Percentiles rank a stretch among this genome's conserved stretches.
phyloP scores from a whole-genome alignment of 2,113 vertebrate genomes.

The Ceyx margarethae region DNA sequence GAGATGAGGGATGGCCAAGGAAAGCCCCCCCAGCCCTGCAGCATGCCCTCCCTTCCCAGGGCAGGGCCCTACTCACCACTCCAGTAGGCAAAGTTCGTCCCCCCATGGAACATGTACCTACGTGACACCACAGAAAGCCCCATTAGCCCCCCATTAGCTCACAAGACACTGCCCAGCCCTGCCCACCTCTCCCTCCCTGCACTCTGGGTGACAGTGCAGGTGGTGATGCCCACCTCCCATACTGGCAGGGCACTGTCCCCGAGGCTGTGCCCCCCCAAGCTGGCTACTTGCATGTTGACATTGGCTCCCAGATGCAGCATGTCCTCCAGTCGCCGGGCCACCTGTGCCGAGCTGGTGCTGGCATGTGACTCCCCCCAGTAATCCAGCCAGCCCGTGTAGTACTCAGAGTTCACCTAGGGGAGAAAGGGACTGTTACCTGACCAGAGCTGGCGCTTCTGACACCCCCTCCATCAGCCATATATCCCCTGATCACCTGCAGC shows the following conservation, averaged over 20 bases:
- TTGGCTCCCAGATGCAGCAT: slow-evolving; percentile 90
- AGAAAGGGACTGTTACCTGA: background rate
- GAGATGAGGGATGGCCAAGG: background rate
- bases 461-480: background rate
- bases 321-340: slow-evolving; percentile 79
- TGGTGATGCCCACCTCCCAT: background rate
- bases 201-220: background rate
- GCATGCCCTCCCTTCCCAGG: too few species aligned
- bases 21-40: accelerated
- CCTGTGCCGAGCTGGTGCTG: slow-evolving; percentile 56
- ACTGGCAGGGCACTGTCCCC: background rate
- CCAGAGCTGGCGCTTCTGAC: background rate
- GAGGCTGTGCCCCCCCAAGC: background rate
- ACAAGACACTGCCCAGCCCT: background rate
- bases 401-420: slow-evolving; percentile 94
- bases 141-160: background rate
- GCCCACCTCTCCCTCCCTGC: background rate
- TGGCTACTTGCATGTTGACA: slow-evolving; percentile 88
- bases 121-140: background rate
- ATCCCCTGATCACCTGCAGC: background rate
- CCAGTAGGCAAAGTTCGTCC: slow-evolving; percentile 98
- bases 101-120: slow-evolving; percentile 99
- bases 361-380: slow-evolving; percentile 92
- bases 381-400: slow-evolving; percentile 97
- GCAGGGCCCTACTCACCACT: slow-evolving; percentile 81